Evolutionary conservation across 2,113 vertebrate genomes (phyloP).

Genomic region (Nyctibius bracteatus): DNA sequence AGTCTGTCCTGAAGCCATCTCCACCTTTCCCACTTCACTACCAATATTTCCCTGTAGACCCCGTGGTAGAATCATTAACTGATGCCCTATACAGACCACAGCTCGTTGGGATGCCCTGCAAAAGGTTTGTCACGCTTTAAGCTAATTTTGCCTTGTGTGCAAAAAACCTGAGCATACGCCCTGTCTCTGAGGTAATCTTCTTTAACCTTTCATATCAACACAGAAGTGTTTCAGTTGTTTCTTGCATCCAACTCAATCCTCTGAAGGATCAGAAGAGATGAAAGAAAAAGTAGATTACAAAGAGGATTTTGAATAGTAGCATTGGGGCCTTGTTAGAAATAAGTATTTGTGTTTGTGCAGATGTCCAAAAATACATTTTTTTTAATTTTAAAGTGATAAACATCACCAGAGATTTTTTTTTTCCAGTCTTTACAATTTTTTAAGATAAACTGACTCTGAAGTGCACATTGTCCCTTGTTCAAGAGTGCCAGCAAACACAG

Average conservation of each 20-base stretch:
- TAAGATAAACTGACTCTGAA: conserved; percentile 24
- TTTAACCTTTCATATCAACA: background rate
- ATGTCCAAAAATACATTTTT: conserved; percentile 21
- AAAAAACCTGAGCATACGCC: background rate
- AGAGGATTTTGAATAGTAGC: background rate
- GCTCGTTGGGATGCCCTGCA: background rate
- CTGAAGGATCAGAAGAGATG: conserved; percentile 4
- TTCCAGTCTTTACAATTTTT: background rate
- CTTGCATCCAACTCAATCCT: background rate
- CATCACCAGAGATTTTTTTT: background rate
- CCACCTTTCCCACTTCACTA: background rate
- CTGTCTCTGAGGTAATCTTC: background rate
- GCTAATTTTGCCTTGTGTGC: background rate
- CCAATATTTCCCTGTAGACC: background rate
- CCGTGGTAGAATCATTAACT: background rate
- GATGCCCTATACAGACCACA: background rate
- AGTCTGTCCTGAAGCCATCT: background rate
- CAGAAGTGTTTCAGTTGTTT: background rate
- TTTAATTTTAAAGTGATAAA: conserved; percentile 34
- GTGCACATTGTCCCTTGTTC: background rate
- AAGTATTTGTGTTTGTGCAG: background rate
- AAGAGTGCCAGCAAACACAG: background rate
- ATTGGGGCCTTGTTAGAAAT: background rate
- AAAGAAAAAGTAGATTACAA: background rate
- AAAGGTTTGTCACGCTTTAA: background rate